A percentile compares a stretch with the other conserved stretches of the same genome.
Evolutionary conservation across 2,888 invertebrate species (phyloP).

Genomic region (Lobophora halterata): DNA sequence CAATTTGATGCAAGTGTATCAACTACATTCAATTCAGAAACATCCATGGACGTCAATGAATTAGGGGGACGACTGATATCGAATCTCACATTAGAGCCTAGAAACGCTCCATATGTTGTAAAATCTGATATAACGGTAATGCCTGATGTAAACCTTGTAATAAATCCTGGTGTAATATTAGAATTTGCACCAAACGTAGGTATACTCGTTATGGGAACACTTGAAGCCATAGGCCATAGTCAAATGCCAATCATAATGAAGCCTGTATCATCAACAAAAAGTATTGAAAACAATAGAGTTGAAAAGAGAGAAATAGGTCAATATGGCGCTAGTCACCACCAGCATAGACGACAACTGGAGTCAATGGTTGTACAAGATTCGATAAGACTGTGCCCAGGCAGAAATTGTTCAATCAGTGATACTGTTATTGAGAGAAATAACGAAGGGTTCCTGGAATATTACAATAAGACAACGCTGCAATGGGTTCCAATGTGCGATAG

Average conservation of each 20-base stretch:
- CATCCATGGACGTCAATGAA: slow-evolving; percentile 82
- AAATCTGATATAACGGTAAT: slow-evolving; percentile 96
- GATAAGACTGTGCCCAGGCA: slow-evolving; percentile 89
- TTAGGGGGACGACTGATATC: slow-evolving; percentile 89
- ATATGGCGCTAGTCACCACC: slow-evolving; percentile 54
- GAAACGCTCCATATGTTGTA: slow-evolving; percentile 88
- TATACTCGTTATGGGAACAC: slow-evolving; percentile 94
- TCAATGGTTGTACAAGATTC: slow-evolving; percentile 80
- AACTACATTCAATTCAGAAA: slow-evolving; percentile 81
- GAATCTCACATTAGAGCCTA: slow-evolving; percentile 83
- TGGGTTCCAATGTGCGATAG: slow-evolving; percentile 98
- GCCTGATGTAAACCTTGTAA: slow-evolving; percentile 93
- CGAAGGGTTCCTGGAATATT: slow-evolving; percentile 96
- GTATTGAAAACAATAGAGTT: slow-evolving; percentile 59
- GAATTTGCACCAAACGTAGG: slow-evolving; percentile 98
- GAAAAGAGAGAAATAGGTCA: slow-evolving; percentile 63
- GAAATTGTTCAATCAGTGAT: slow-evolving; percentile 83
- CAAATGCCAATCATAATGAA: slow-evolving; percentile 90
- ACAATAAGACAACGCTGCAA: slow-evolving; percentile 95
- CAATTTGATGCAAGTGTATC: slow-evolving; percentile 89
- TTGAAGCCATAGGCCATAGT: slow-evolving; percentile 90
- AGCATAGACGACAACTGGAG: slow-evolving; percentile 78
- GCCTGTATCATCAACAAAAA: slow-evolving; percentile 70
- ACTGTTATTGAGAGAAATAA: slow-evolving; percentile 73
- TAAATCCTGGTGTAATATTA: slow-evolving; percentile 93